Percentiles rank a stretch among this genome's conserved stretches.
Conservation (phyloP, 2,797 vertebrate genomes). For the Prunella strophiata region DNA sequence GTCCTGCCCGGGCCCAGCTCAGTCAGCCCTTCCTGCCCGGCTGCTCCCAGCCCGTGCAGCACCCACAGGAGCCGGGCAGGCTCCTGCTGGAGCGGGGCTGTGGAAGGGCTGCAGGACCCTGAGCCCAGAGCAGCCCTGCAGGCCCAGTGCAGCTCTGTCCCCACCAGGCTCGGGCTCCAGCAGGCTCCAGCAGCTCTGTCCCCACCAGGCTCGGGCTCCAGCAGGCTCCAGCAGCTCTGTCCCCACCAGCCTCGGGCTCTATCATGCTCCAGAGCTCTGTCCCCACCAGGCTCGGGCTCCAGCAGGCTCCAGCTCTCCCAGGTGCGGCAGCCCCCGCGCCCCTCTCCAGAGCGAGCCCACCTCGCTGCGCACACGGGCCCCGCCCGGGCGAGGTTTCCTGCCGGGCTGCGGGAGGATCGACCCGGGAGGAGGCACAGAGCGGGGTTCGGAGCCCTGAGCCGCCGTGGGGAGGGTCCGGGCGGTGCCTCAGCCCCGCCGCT, state of each 20-base stretch:
- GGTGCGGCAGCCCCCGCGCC: too few species aligned
- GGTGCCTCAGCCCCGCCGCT: not conserved
- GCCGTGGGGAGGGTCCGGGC: not conserved
- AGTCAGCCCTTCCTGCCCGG: not conserved
- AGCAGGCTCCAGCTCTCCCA: not conserved
- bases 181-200: not conserved
- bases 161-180: not conserved
- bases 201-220: too few species aligned
- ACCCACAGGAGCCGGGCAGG: not conserved
- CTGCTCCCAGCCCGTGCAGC: fast-evolving
- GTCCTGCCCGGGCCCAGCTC: fast-evolving
- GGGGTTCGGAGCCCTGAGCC: not conserved
- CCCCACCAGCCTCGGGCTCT: too few species aligned
- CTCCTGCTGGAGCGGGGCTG: not conserved
- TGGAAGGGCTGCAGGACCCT: not conserved
- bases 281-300: not conserved
- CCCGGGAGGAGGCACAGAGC: fast-evolving
- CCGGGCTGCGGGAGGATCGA: not conserved
- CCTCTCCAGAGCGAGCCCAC: fast-evolving
- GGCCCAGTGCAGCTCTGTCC: fast-evolving
- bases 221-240: too few species aligned
- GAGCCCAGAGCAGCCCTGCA: not conserved
- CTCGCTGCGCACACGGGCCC: fast-evolving
- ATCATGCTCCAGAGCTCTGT: too few species aligned
- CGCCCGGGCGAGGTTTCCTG: not conserved